Percentiles rank a stretch among this genome's conserved stretches.
These are phyloP conservation scores for Enteromius mattozi DNA, from an alignment of 2,797 vertebrate genomes.

Conservation along the genomic window DNA sequence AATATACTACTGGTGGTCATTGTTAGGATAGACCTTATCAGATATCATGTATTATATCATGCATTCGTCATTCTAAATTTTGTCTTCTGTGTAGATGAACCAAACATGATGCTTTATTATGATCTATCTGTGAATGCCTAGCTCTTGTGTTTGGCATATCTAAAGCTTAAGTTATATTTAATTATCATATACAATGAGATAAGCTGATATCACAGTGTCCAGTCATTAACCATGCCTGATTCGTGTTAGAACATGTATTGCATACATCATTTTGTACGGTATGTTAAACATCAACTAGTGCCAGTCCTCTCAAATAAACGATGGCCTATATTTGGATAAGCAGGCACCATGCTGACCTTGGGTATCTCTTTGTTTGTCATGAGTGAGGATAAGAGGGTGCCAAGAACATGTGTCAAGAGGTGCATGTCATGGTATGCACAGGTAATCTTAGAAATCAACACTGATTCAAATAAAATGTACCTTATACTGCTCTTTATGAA, in stretches of 20 bases:
- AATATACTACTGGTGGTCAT: background rate
- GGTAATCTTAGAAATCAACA: constrained; percentile 25
- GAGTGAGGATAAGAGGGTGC: constrained; percentile 40
- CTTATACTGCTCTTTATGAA: background rate
- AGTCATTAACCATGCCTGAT: constrained; percentile 11
- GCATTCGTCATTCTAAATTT: background rate
- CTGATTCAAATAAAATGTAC: background rate
- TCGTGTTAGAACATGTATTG: constrained; percentile 36
- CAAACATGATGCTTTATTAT: background rate
- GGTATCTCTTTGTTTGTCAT: constrained; percentile 49
- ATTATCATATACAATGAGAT: background rate
- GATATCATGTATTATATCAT: background rate
- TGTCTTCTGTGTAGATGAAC: background rate
- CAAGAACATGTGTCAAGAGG: constrained; percentile 51
- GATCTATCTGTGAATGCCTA: background rate
- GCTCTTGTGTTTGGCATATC: background rate
- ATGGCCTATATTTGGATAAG: constrained; percentile 44
- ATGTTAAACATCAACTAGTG: constrained; percentile 55
- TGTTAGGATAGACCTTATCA: background rate
- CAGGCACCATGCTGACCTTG: constrained; percentile 51
- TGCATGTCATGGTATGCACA: constrained; percentile 38
- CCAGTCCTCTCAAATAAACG: constrained; percentile 35
- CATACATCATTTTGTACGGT: constrained; percentile 23
- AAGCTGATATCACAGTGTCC: background rate
- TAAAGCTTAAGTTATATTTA: background rate